A percentile compares a stretch with the other conserved stretches of the same genome.
Conservation (phyloP, 2,113 vertebrate genomes). For the Paramisgurnus dabryanus region DNA sequence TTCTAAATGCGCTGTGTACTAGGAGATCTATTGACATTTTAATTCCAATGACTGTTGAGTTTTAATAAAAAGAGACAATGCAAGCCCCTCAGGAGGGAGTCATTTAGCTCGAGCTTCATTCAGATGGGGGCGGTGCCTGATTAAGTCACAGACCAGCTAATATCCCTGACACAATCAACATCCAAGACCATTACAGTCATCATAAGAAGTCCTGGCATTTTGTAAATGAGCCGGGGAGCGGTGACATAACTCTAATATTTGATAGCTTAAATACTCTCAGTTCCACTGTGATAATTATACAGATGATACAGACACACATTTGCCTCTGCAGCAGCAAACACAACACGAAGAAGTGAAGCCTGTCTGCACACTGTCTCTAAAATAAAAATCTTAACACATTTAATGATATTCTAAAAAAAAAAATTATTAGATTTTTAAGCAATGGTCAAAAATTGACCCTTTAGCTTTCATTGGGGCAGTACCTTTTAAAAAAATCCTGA, state of each 20-base stretch:
- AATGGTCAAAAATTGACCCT: too few relatives aligned
- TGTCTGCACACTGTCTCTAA: too few relatives aligned
- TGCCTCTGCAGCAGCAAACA: neutral
- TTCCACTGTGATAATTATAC: constrained; percentile 42
- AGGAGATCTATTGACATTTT: constrained; percentile 6
- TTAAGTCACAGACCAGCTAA: constrained; percentile 52
- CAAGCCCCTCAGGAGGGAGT: constrained; percentile 36
- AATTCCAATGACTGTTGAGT: constrained; percentile 34
- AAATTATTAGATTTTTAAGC: too few relatives aligned
- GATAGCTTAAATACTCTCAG: constrained; percentile 40
- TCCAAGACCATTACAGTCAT: constrained; percentile 39
- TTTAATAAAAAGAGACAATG: constrained; percentile 50
- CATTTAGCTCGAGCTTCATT: constrained; percentile 51
- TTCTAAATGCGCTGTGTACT: neutral
- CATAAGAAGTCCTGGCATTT: constrained; percentile 45
- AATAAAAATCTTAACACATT: too few relatives aligned
- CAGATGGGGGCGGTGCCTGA: constrained; percentile 41
- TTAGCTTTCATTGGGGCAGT: too few relatives aligned
- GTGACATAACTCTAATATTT: constrained; percentile 36
- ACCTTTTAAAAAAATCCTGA: too few relatives aligned
- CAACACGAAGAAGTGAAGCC: too few relatives aligned
- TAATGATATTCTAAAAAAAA: too few relatives aligned
- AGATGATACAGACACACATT: neutral
- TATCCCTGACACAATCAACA: constrained; percentile 58
- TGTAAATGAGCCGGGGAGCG: constrained; percentile 36